phyloP scores from a whole-genome alignment of 2,113 vertebrate genomes.

The Planiliza haematocheilus region DNA sequence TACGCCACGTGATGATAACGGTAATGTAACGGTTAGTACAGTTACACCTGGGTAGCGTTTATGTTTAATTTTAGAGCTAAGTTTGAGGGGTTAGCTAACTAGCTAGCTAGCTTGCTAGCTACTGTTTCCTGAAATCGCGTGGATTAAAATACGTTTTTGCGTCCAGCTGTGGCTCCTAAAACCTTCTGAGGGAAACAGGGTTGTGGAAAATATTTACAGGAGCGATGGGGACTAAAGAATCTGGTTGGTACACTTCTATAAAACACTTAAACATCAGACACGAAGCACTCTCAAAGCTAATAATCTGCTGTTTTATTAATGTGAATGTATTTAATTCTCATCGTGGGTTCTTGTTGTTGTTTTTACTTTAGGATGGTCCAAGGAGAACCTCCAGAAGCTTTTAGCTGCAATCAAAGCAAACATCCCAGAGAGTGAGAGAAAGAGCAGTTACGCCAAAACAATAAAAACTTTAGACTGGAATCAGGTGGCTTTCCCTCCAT shows the following conservation, averaged over 20 bases:
- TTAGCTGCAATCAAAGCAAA: conserved; percentile 42
- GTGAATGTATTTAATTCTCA: background rate
- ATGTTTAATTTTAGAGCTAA: too few relatives aligned
- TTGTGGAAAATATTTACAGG: background rate
- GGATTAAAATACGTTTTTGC: too few relatives aligned
- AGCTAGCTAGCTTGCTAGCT: too few relatives aligned
- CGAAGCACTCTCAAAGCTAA: too few relatives aligned
- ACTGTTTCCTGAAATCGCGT: background rate
- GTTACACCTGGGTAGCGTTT: too few relatives aligned
- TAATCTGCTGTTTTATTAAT: background rate
- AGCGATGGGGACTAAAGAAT: background rate
- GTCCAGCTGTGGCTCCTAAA: background rate
- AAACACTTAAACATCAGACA: too few relatives aligned
- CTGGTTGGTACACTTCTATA: conserved; percentile 39
- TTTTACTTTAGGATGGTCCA: conserved; percentile 51
- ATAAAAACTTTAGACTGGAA: conserved; percentile 59
- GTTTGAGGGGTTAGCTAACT: too few relatives aligned
- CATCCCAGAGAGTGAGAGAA: background rate
- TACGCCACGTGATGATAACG: too few relatives aligned
- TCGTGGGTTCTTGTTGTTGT: background rate
- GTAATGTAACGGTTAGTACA: too few relatives aligned
- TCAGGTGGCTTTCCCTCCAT: conserved; percentile 65
- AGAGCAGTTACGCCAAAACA: fast-evolving
- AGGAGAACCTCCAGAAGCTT: conserved; percentile 42
- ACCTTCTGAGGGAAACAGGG: background rate